A percentile compares a stretch with the other conserved stretches of the same genome.
These are phyloP conservation scores for Heliconius hermathena DNA, from an alignment of 1,140 invertebrate species.

Conservation along the genomic window DNA sequence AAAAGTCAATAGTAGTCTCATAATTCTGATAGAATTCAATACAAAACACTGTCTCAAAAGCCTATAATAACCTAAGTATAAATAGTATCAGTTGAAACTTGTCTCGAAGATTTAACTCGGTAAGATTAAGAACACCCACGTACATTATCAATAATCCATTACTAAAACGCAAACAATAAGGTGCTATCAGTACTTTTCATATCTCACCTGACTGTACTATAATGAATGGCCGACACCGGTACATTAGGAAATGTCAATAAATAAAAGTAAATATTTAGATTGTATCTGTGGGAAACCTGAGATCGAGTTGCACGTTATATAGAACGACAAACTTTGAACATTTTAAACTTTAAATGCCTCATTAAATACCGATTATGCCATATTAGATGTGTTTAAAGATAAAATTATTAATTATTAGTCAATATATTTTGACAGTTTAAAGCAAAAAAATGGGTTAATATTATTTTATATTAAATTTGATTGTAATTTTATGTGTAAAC, in stretches of 20 bases:
- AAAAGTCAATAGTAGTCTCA: not conserved
- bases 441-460: too few relatives aligned
- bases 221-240: slow-evolving; percentile 64
- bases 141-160: slow-evolving; percentile 81
- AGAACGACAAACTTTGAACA: not conserved
- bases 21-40: not conserved
- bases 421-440: too few relatives aligned
- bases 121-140: slow-evolving; percentile 77
- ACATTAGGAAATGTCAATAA: slow-evolving; percentile 79
- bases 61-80: not conserved
- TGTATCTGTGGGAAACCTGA: slow-evolving; percentile 57
- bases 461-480: too few relatives aligned
- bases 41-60: not conserved
- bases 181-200: slow-evolving; percentile 63
- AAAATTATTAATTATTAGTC: too few relatives aligned
- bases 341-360: too few relatives aligned
- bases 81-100: not conserved
- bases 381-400: too few relatives aligned
- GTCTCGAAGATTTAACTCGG: slow-evolving; percentile 58
- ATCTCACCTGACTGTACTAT: slow-evolving; percentile 52
- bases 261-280: slow-evolving; percentile 73
- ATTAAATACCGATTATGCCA: too few relatives aligned
- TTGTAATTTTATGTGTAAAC: too few relatives aligned
- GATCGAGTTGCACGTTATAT: slow-evolving; percentile 38
- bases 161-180: slow-evolving; percentile 75